These are phyloP conservation scores for Zophobas atratus DNA, from an alignment of 1,140 invertebrate species.

Conservation along the genomic window DNA sequence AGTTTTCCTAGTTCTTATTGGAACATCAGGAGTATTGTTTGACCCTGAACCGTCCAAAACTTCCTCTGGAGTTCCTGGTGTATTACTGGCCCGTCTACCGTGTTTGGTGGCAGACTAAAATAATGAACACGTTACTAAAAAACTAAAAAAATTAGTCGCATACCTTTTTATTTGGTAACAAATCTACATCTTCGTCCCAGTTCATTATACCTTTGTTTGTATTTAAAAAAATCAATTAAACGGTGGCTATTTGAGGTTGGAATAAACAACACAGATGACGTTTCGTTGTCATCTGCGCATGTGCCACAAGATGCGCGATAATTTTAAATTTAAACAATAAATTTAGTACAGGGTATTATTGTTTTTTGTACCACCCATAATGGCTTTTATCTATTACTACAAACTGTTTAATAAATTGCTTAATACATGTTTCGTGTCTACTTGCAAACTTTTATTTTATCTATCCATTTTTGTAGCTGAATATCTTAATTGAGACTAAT, in stretches of 20 bases:
- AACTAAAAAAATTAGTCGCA: not conserved
- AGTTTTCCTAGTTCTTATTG: slow-evolving; percentile 59
- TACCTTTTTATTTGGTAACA: slow-evolving; percentile 61
- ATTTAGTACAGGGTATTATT: too few relatives aligned
- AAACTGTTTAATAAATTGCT: too few relatives aligned
- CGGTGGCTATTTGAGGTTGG: not conserved
- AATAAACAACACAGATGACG: not conserved
- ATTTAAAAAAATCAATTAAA: slow-evolving; percentile 16
- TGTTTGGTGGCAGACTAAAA: slow-evolving; percentile 58
- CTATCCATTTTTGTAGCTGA: too few relatives aligned
- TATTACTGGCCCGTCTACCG: slow-evolving; percentile 60
- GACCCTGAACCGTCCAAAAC: slow-evolving; percentile 25
- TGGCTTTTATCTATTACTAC: too few relatives aligned
- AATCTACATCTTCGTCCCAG: slow-evolving; percentile 63
- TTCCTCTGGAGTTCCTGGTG: slow-evolving; percentile 50
- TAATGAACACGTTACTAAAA: slow-evolving; percentile 2
- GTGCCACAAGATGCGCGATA: not conserved
- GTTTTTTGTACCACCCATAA: too few relatives aligned
- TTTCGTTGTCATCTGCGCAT: not conserved
- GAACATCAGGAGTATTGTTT: slow-evolving; percentile 51
- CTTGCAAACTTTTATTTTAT: too few relatives aligned
- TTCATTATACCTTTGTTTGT: slow-evolving; percentile 54
- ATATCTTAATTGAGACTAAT: too few relatives aligned
- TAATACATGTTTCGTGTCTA: too few relatives aligned
- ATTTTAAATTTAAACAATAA: not conserved